Evolutionary conservation across 2,797 vertebrate species (phyloP), one percentile per base, ranked within the genome.

Genomic region (Miichthys miiuy): DNA sequence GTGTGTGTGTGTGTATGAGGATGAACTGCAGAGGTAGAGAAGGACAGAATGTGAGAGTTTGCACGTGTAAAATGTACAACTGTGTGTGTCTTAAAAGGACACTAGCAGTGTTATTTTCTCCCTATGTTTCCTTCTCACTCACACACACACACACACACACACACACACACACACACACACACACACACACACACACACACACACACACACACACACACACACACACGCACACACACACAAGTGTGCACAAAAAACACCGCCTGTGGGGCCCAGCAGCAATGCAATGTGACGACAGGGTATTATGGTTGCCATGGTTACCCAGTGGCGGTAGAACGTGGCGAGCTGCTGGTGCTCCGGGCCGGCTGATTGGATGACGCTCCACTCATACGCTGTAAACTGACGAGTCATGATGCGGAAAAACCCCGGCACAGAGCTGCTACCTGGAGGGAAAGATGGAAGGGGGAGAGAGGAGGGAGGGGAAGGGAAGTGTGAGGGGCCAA

Each of bases 371-470:
- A 99, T 98, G 76, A 92, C 89, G 76, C 74, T 81, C 98, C 98
- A 99, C 89, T 99, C 98, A 38, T 93, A 91, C 48, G 94, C 95
- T 41, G 98, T 99, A 88, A 99, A 98, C 93, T 99, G 98, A 76
- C 98, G 95, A 80, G 96, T 97, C 98, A 99, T 99, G 90, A 99
- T 95, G 84, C 94, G 96, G 93, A 99, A 99, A 93, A 99, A 99
- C 84, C 98, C 96, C 17, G 95, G 84, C 91, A 97, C 93, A n/a
- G 97, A 97, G 86, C 94, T 94, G 88, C 96, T 97, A 87, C 98
- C 97, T 99, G 87, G 66, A 81, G 61, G 62, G 20, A 16, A 14
- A 10, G 21, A 23, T 0, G 30, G 9, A 27, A 3, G 47, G n/a
- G 3, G 21, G 20, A 55, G 46, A 23, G 51, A 54, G 30, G 42